A percentile compares a stretch with the other conserved stretches of the same genome.
Conservation (phyloP, 2,113 vertebrate genomes). For the Salvelinus alpinus region DNA sequence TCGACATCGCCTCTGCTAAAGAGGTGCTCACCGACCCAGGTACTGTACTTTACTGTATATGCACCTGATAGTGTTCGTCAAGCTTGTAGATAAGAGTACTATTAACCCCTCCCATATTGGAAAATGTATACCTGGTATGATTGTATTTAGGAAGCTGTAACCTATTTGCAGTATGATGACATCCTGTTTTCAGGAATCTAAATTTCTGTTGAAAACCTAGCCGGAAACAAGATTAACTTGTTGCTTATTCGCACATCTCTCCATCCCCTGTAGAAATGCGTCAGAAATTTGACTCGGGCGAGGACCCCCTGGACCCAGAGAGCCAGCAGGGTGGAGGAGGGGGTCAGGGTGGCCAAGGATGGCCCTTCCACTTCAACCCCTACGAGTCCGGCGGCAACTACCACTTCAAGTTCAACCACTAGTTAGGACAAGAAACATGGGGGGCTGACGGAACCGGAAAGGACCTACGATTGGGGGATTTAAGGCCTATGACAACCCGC, state of each 20-base stretch:
- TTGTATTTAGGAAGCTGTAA: background rate
- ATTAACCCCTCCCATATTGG: background rate
- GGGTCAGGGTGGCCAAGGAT: slow-evolving; percentile 61
- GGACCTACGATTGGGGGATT: background rate
- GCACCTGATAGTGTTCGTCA: background rate
- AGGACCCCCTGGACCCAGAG: slow-evolving; percentile 83
- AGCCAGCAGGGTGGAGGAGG: slow-evolving; percentile 78
- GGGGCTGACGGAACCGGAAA: slow-evolving; percentile 4
- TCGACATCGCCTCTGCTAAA: slow-evolving; percentile 82
- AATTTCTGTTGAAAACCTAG: too few species aligned
- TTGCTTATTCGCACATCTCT: background rate
- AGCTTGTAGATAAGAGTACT: background rate
- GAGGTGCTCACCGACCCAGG: slow-evolving; percentile 83
- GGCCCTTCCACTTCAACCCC: slow-evolving; percentile 83
- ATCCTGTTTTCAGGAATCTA: too few species aligned
- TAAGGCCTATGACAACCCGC: background rate
- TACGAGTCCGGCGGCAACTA: slow-evolving; percentile 81
- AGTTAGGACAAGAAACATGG: slow-evolving; percentile 37
- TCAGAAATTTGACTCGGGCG: slow-evolving; percentile 82
- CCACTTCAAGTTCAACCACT: slow-evolving; percentile 85
- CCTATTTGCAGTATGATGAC: background rate
- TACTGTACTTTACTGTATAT: slow-evolving; percentile 28
- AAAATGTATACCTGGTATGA: background rate
- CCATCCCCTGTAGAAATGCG: slow-evolving; percentile 73
- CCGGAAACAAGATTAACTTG: background rate